Conservation (phyloP, 2,113 vertebrate species). For the Alces alces region DNA sequence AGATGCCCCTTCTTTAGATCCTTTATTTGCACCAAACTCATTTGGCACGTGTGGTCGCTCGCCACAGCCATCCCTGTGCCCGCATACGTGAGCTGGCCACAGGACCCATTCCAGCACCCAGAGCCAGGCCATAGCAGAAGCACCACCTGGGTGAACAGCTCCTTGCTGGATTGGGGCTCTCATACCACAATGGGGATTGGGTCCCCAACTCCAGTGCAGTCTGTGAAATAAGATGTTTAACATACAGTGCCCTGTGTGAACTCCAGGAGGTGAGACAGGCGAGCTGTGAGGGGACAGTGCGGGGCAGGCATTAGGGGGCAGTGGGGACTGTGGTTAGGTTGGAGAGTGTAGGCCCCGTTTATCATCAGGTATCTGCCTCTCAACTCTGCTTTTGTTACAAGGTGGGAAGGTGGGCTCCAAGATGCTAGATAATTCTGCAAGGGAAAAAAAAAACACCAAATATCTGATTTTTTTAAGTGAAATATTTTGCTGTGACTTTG, state of each 20-base stretch:
- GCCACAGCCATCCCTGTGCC: neutral
- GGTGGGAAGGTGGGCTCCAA: neutral
- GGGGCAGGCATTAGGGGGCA: too few species aligned
- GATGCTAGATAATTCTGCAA: neutral
- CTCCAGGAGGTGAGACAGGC: neutral
- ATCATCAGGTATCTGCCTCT: neutral
- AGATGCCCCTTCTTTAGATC: neutral
- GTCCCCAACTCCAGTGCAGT: neutral
- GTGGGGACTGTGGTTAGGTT: neutral
- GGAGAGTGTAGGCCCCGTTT: neutral
- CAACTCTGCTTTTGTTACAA: neutral
- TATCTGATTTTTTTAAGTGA: neutral
- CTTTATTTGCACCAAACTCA: neutral
- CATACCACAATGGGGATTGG: neutral
- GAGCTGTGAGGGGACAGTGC: neutral
- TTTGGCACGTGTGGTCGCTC: neutral
- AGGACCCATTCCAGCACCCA: too few species aligned
- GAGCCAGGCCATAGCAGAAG: neutral
- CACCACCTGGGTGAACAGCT: neutral
- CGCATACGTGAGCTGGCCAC: accelerated
- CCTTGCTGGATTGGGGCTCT: neutral
- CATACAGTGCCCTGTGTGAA: neutral
- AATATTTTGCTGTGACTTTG: neutral
- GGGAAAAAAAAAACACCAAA: neutral
- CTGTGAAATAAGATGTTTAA: neutral